These are phyloP conservation scores for Sinocyclocheilus anophthalmus DNA, from an alignment of 2,113 vertebrate genomes.

Conservation along the genomic window DNA sequence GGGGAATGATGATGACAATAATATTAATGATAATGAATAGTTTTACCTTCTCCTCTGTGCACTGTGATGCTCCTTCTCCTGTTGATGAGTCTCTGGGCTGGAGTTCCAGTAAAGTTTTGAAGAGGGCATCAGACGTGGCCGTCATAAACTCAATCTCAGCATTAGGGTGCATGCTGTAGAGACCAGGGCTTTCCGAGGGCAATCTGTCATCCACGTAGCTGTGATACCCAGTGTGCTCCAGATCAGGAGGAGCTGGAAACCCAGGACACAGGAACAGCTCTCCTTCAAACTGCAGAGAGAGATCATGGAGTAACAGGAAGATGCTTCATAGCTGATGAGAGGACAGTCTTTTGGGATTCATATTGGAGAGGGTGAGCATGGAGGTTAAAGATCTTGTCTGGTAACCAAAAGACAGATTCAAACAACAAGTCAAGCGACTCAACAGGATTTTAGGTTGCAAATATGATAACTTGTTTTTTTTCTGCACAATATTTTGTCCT, in stretches of 20 bases:
- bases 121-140: slow-evolving; percentile 71
- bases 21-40: neutral
- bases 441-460: neutral
- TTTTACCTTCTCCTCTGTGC: slow-evolving; percentile 79
- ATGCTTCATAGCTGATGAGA: neutral
- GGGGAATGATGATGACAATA: too few relatives aligned
- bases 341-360: too few relatives aligned
- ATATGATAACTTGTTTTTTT: neutral
- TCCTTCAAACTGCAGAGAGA: slow-evolving; percentile 71
- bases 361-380: neutral
- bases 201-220: slow-evolving; percentile 76
- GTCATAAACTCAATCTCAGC: slow-evolving; percentile 82
- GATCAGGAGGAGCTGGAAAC: slow-evolving; percentile 76
- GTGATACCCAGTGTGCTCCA: slow-evolving; percentile 78
- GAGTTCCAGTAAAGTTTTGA: slow-evolving; percentile 80
- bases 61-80: slow-evolving; percentile 67
- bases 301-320: neutral
- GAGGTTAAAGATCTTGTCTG: neutral
- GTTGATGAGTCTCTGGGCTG: slow-evolving; percentile 68
- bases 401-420: neutral
- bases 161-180: slow-evolving; percentile 80
- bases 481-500: neutral
- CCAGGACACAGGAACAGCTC: slow-evolving; percentile 78
- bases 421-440: neutral
- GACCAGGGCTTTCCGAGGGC: slow-evolving; percentile 77